These are phyloP conservation scores for Diploptera punctata DNA, from an alignment of 2,888 invertebrate species.

Conservation along the genomic window DNA sequence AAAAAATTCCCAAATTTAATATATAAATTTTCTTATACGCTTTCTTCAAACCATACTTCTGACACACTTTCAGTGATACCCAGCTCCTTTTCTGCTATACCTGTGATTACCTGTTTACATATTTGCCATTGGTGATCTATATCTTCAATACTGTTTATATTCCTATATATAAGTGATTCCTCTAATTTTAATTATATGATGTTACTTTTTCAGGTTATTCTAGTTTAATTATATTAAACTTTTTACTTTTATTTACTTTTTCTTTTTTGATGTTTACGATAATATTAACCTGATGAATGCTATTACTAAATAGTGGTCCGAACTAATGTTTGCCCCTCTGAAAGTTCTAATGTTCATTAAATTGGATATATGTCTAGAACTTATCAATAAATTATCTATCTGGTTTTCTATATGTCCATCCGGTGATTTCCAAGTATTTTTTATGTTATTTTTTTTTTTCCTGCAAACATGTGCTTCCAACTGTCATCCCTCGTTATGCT, in stretches of 20 bases:
- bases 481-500: too few species aligned
- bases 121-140: too few species aligned
- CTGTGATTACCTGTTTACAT: too few species aligned
- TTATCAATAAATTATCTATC: neutral
- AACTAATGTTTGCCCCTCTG: neutral
- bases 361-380: neutral
- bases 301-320: neutral
- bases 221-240: neutral
- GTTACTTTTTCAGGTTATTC: neutral
- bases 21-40: neutral
- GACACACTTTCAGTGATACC: too few species aligned
- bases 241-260: neutral
- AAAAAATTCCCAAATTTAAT: too few species aligned
- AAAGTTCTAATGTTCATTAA: neutral
- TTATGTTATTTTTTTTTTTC: too few species aligned
- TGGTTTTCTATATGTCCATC: too few species aligned
- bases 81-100: too few species aligned
- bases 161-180: neutral
- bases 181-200: neutral
- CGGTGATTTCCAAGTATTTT: too few species aligned
- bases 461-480: too few species aligned
- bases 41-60: neutral
- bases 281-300: neutral
- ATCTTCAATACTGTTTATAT: too few species aligned
- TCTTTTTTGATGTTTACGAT: neutral